Base-by-base conservation (phyloP, 1,140 invertebrate genomes). In the Anastatus disparis region DNA sequence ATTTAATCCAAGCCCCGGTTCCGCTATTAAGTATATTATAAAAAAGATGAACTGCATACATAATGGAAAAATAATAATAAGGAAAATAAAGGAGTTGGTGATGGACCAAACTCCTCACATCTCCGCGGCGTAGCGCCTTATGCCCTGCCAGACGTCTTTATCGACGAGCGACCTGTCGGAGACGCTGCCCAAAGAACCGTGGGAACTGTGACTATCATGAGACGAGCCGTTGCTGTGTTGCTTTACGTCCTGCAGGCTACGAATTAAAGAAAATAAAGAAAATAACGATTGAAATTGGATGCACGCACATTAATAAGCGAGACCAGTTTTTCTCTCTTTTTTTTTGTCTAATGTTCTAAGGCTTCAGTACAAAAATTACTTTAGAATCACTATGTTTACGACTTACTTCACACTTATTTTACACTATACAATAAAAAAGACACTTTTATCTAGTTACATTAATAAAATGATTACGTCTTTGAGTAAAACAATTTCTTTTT, bases 121-220 rank as follows among this genome's bases (percentile, higher is more conserved):
- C 69, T 76, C 76, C 62, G 75, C 65, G 68, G 68, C 74, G 75
- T 77, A 72, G 64, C 66, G 66, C 64, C 71, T 59, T 52, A 79
- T 67, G 26, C 75, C 58, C 38, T 67, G 29, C 70, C 74, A 71
- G 59, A 66, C 56, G n/a, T 76, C 77, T 70, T 77, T 79, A 44
- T 69, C 71, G 46, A 79, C 58, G 38, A 76, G 73, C 48, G 75
- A 72, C 48, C 56, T 61, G 56, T 61, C 48, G 56, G 78, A 73
- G 27, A 76, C 78, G n/a, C 75, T 71, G 53, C 76, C 72, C 24
- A 76, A 76, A 12, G 77, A 79, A 20, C 78, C 76, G 31, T 77
- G 77, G 1, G 79, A 79, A 53, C 77, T 77, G 55, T 80, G 78
- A 27, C 74, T 76, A 29, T 79, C 81, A 40, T 79, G 78, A 13